Conservation (phyloP, 1,140 invertebrate genomes). For the Megalonaias nervosa region DNA sequence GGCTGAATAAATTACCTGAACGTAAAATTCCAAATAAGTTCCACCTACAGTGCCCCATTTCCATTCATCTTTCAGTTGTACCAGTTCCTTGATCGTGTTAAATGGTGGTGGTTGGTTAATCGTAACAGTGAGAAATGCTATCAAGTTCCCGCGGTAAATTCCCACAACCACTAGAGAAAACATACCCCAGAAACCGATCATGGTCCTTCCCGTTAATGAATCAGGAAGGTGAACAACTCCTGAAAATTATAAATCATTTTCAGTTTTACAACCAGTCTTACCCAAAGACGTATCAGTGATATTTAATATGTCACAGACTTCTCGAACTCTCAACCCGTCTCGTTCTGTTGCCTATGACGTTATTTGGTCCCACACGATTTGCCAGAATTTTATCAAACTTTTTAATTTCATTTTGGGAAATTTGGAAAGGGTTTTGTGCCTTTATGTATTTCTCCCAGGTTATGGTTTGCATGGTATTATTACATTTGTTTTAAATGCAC, state of each 20-base stretch:
- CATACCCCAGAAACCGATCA: slow-evolving; percentile 53
- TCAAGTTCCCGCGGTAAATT: slow-evolving; percentile 55
- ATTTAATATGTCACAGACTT: not conserved
- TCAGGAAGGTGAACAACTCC: slow-evolving; percentile 32
- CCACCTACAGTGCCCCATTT: slow-evolving; percentile 45
- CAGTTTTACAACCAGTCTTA: not conserved
- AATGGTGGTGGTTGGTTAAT: slow-evolving; percentile 45
- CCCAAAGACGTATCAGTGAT: not conserved
- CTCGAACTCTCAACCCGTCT: not conserved
- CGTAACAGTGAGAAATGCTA: slow-evolving; percentile 51
- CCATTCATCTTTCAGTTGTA: slow-evolving; percentile 32
- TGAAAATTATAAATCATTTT: not conserved
- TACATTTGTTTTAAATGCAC: too few relatives aligned
- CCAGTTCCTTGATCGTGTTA: slow-evolving; percentile 46
- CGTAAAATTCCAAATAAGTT: slow-evolving; percentile 21
- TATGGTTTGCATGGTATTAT: too few relatives aligned
- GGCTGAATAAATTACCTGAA: slow-evolving; percentile 19
- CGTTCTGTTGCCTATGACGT: not conserved
- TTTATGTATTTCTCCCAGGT: too few relatives aligned
- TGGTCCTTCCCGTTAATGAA: slow-evolving; percentile 41
- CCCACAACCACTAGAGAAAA: slow-evolving; percentile 50
- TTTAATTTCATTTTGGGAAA: too few relatives aligned
- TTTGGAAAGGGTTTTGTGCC: too few relatives aligned
- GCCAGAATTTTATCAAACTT: not conserved
- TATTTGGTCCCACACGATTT: not conserved